Evolutionary conservation across 2,113 vertebrate genomes (phyloP).

Genomic region (Microcebus ravelobensis): DNA sequence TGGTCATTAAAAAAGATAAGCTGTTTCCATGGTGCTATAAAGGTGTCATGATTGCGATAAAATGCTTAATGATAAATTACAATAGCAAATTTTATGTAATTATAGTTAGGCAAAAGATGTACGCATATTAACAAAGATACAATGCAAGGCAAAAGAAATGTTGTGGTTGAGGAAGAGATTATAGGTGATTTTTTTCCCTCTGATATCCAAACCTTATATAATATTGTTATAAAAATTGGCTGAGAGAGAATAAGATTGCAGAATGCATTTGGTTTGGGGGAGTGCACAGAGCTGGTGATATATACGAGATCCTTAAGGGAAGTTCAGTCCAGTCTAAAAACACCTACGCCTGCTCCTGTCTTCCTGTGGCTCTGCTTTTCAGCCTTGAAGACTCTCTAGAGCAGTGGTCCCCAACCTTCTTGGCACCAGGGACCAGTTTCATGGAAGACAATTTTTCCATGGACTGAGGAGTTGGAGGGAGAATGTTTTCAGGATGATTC

Average conservation of each 20-base stretch:
- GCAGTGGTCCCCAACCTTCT: too few relatives aligned
- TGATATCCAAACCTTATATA: constrained; percentile 37
- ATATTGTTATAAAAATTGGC: not conserved
- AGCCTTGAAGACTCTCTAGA: not conserved
- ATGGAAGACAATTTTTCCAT: too few relatives aligned
- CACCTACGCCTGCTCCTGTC: not conserved
- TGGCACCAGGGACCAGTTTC: too few relatives aligned
- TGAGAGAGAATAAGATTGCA: not conserved
- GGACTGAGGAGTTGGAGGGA: too few relatives aligned
- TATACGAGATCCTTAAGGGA: not conserved
- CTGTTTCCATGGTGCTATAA: constrained; percentile 63
- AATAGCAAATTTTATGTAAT: constrained; percentile 64
- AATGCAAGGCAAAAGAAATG: constrained; percentile 38
- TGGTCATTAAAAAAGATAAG: constrained; percentile 62
- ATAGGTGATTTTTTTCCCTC: not conserved
- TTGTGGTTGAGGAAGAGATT: not conserved
- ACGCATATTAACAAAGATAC: constrained; percentile 58
- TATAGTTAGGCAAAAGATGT: constrained; percentile 57
- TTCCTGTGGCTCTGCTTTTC: not conserved
- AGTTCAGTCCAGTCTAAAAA: not conserved
- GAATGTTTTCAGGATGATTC: too few relatives aligned
- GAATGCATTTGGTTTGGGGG: not conserved
- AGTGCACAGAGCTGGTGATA: not conserved
- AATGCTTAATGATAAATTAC: constrained; percentile 70
- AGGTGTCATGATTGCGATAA: constrained; percentile 59